Percentiles rank a stretch among this genome's conserved stretches.
Evolutionary conservation across 2,888 invertebrate genomes (phyloP).

Genomic region (Hoplodrina ambigua): DNA sequence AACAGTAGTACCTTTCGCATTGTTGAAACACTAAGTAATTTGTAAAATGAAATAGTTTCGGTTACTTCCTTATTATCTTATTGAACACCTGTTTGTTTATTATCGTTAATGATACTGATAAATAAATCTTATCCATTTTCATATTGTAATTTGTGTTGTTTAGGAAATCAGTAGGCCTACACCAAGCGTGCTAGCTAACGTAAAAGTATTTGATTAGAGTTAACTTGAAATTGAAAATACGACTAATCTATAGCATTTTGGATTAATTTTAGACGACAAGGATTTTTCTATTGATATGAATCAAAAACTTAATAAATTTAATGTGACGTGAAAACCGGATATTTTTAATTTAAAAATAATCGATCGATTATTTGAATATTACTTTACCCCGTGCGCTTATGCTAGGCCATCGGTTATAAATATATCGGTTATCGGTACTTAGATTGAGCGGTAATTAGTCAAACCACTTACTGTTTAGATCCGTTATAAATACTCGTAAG

Average conservation of each 20-base stretch:
- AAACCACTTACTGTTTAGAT: not conserved
- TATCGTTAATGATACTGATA: conserved; percentile 25
- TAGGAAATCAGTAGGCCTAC: not conserved
- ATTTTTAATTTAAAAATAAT: no score
- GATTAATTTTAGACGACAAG: no score
- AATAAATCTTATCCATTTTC: conserved; percentile 20
- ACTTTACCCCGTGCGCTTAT: no score
- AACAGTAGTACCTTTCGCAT: conserved; percentile 31
- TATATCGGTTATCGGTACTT: not conserved
- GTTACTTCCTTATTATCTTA: conserved; percentile 12
- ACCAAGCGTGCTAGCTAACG: no score
- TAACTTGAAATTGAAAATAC: no score
- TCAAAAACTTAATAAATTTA: no score
- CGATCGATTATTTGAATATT: no score
- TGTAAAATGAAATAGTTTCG: not conserved
- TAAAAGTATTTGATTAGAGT: not conserved
- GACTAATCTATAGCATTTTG: no score
- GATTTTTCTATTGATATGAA: no score
- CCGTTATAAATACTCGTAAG: not conserved
- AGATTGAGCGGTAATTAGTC: conserved; percentile 1
- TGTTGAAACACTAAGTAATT: conserved; percentile 15
- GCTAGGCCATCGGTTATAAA: not conserved
- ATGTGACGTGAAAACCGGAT: no score
- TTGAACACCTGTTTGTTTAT: not conserved
- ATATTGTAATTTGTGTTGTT: conserved; percentile 3